Percentiles rank a stretch among this genome's conserved stretches.
These are phyloP conservation scores for Anableps anableps DNA, from an alignment of 2,797 vertebrate species.

Conservation along the genomic window DNA sequence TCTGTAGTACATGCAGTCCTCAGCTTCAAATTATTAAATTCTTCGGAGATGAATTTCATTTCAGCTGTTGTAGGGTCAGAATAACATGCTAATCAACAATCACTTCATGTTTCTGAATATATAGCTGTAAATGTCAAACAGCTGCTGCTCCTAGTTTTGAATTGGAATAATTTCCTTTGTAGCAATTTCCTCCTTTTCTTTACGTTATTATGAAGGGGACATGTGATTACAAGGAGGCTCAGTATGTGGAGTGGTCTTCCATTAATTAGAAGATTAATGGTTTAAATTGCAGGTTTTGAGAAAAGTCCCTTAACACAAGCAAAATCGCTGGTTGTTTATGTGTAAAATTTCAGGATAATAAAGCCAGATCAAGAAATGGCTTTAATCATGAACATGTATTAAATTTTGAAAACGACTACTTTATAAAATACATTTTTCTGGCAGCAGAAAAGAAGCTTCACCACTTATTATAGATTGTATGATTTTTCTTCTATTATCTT, in stretches of 20 bases:
- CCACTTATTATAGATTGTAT: too few species aligned
- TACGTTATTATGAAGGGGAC: neutral
- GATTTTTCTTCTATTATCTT: too few species aligned
- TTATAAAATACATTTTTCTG: too few species aligned
- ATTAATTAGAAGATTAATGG: neutral
- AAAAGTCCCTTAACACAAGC: neutral
- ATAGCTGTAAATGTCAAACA: neutral
- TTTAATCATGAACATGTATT: too few species aligned
- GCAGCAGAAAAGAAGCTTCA: too few species aligned
- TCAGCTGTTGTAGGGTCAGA: neutral
- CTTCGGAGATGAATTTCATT: neutral
- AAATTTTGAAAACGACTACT: too few species aligned
- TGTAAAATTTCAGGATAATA: neutral
- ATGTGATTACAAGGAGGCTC: neutral
- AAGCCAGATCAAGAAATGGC: neutral
- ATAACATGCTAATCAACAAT: neutral
- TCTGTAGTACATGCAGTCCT: neutral
- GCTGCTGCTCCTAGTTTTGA: neutral
- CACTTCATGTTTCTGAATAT: neutral
- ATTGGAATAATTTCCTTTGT: neutral
- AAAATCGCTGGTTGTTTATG: neutral
- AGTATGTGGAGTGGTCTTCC: neutral
- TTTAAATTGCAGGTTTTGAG: neutral
- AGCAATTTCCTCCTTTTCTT: too few species aligned
- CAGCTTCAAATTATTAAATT: conserved; percentile 4